Conservation (phyloP, 2,797 vertebrate species). For the Darevskia mixta region DNA sequence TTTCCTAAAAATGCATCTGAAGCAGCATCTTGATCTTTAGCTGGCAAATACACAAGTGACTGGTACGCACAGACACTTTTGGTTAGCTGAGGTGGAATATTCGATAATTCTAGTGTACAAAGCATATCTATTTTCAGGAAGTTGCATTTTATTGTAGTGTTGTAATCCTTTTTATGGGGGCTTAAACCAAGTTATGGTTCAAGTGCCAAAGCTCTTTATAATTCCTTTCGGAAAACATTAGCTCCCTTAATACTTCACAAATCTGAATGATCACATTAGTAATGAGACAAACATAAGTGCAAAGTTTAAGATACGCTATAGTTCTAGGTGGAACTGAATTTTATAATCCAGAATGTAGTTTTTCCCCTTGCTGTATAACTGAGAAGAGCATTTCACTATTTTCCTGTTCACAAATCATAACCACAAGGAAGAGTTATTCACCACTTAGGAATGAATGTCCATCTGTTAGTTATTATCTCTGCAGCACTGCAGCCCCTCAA, state of each 20-base stretch:
- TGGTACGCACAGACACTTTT: background rate
- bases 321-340: slow-evolving; percentile 40
- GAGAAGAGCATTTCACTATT: slow-evolving; percentile 59
- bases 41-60: background rate
- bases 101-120: slow-evolving; percentile 11
- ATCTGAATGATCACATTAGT: slow-evolving; percentile 2
- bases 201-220: background rate
- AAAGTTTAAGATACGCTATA: background rate
- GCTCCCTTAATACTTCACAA: slow-evolving; percentile 11
- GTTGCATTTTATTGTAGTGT: slow-evolving; percentile 12
- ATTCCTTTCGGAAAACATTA: slow-evolving; percentile 11
- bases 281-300: slow-evolving; percentile 17
- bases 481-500: slow-evolving; percentile 60
- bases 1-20: background rate
- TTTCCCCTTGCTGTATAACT: slow-evolving; percentile 45
- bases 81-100: slow-evolving; percentile 6
- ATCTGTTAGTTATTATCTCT: slow-evolving; percentile 77
- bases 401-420: slow-evolving; percentile 73
- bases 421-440: slow-evolving; percentile 73
- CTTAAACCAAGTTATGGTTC: slow-evolving; percentile 28
- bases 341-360: slow-evolving; percentile 48
- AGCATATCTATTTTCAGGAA: slow-evolving; percentile 17
- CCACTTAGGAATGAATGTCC: slow-evolving; percentile 75
- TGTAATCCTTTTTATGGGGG: slow-evolving; percentile 9
- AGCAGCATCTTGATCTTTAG: background rate